Percentiles rank a stretch among this genome's conserved stretches.
Conservation (phyloP, 2,888 invertebrate species). For the Leucania comma region DNA sequence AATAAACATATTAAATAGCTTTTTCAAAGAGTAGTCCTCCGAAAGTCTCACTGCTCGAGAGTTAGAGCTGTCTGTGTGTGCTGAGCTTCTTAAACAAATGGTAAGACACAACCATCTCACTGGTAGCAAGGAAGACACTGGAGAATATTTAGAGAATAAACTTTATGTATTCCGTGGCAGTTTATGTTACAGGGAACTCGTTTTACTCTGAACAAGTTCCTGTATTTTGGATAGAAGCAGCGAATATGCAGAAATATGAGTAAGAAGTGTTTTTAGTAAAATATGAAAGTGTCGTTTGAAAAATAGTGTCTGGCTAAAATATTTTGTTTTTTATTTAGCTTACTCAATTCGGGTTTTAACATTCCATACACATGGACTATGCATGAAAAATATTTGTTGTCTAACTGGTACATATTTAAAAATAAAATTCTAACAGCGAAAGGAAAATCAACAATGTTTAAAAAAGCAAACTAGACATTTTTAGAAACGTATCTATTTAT, state of each 20-base stretch:
- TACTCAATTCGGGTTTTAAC: not conserved
- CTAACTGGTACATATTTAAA: too few species aligned
- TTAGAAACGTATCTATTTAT: too few species aligned
- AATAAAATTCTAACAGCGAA: too few species aligned
- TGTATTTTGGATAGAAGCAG: constrained; percentile 71
- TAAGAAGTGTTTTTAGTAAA: constrained; percentile 47
- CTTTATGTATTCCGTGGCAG: constrained; percentile 84
- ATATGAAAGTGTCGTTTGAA: constrained; percentile 48
- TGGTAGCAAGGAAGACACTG: constrained; percentile 76
- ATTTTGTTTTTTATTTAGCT: constrained; percentile 5
- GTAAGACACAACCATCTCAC: constrained; percentile 71
- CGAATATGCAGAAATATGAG: constrained; percentile 63
- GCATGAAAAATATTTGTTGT: too few species aligned
- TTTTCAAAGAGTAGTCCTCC: too few species aligned
- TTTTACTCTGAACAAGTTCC: constrained; percentile 79
- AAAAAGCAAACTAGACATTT: too few species aligned
- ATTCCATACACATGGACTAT: too few species aligned
- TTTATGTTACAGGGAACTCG: constrained; percentile 82
- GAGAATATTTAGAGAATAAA: constrained; percentile 89
- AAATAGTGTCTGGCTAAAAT: constrained; percentile 39
- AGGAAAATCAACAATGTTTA: too few species aligned
- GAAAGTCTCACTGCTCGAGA: too few species aligned
- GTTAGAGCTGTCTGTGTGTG: too few species aligned
- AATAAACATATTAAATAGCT: too few species aligned
- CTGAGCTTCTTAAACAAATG: constrained; percentile 53